Evolutionary conservation across 2,113 vertebrate species (phyloP).

Genomic region (Addax nasomaculatus): DNA sequence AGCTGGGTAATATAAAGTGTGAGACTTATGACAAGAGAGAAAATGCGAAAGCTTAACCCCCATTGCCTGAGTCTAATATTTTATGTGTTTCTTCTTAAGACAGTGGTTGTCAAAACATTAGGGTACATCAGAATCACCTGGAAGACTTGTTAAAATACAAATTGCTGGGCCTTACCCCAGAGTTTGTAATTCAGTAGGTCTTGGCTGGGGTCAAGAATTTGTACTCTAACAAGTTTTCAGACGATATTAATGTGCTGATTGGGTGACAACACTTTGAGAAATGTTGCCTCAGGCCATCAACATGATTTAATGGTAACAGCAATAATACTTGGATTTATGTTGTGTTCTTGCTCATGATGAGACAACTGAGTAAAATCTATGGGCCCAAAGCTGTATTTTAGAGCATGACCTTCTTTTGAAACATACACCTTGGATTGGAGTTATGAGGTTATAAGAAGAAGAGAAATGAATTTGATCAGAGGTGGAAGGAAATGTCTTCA

Average conservation of each 20-base stretch:
- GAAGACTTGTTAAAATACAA: neutral
- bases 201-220: neutral
- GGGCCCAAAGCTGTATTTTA: slow-evolving; percentile 41
- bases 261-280: slow-evolving; percentile 7
- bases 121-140: neutral
- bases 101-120: neutral
- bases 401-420: slow-evolving; percentile 51
- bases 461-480: slow-evolving; percentile 52
- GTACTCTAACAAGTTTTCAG: neutral
- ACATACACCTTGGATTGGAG: slow-evolving; percentile 42
- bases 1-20: neutral
- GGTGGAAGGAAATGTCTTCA: slow-evolving; percentile 30
- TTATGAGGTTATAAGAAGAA: slow-evolving; percentile 52
- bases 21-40: neutral
- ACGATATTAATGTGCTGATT: neutral
- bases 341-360: neutral
- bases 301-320: slow-evolving; percentile 47
- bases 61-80: neutral
- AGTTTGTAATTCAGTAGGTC: neutral
- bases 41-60: neutral
- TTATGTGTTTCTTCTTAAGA: neutral
- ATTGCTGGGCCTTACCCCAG: neutral
- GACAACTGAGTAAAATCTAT: slow-evolving; percentile 50
- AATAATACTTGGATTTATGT: slow-evolving; percentile 38
- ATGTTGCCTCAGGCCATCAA: neutral